Evolutionary conservation across 1,140 invertebrate genomes (phyloP).

Genomic region (Plectrocnemia conspersa): DNA sequence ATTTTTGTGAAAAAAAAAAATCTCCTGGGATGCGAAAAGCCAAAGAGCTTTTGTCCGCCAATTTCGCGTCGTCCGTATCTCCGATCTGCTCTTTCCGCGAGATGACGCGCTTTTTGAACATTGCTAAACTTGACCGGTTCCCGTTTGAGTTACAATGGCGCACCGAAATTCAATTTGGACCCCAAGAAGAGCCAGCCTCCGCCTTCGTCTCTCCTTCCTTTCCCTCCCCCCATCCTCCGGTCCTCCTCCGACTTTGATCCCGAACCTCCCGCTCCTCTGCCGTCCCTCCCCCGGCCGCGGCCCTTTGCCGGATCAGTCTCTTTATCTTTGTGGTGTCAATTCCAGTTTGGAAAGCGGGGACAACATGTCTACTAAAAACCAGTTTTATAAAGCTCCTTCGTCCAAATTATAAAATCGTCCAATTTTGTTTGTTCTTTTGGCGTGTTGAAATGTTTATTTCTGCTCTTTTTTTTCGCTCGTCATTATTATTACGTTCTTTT

Average conservation of each 20-base stretch:
- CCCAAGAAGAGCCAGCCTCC: not conserved
- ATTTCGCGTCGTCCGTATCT: constrained; percentile 12
- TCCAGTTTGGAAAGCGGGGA: constrained; percentile 35
- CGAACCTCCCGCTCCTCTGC: not conserved
- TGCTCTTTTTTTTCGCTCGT: constrained; percentile 18
- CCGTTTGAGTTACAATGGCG: constrained; percentile 22
- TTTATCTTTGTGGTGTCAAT: constrained; percentile 36
- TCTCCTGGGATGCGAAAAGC: too few species aligned
- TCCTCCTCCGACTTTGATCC: constrained; percentile 13
- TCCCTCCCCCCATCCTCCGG: not conserved
- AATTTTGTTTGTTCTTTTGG: constrained; percentile 36
- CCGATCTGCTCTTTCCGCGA: constrained; percentile 31
- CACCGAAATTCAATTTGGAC: constrained; percentile 33
- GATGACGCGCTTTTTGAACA: constrained; percentile 31
- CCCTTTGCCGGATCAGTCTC: constrained; percentile 28
- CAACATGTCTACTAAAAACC: constrained; percentile 37
- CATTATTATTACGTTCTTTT: too few species aligned
- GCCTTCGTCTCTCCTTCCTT: constrained; percentile 4
- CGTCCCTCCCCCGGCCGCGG: not conserved
- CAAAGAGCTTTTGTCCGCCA: not conserved
- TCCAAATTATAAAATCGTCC: constrained; percentile 36
- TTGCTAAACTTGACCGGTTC: constrained; percentile 31
- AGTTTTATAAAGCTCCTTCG: constrained; percentile 35
- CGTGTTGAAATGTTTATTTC: constrained; percentile 35
- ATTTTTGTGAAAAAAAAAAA: too few species aligned